A percentile compares a stretch with the other conserved stretches of the same genome.
Evolutionary conservation across 2,797 vertebrate species (phyloP).

Genomic region (Eulemur coronatus): DNA sequence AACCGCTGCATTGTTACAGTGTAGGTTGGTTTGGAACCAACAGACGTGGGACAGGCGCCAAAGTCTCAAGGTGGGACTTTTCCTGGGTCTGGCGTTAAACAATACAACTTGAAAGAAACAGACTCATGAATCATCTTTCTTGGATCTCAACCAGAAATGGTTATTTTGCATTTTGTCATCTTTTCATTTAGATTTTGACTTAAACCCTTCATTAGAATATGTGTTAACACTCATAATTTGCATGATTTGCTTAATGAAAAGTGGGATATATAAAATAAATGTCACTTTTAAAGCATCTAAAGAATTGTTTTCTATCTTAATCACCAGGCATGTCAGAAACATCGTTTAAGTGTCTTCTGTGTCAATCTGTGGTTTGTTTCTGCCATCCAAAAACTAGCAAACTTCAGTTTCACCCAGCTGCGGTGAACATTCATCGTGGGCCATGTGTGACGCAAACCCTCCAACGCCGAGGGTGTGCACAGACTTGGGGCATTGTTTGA

Average conservation of each 20-base stretch:
- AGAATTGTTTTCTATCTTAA: conserved; percentile 38
- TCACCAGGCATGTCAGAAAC: conserved; percentile 54
- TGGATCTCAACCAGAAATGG: neutral
- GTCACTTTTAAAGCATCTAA: conserved; percentile 39
- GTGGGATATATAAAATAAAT: conserved; percentile 4
- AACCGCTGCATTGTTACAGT: neutral
- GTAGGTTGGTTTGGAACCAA: conserved; percentile 21
- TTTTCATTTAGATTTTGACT: conserved; percentile 40
- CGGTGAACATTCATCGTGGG: conserved; percentile 23
- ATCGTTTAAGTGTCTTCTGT: conserved; percentile 28
- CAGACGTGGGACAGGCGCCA: conserved; percentile 43
- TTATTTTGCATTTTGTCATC: conserved; percentile 37
- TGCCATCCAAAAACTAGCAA: conserved; percentile 42
- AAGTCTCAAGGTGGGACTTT: neutral
- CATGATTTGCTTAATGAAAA: conserved; percentile 59
- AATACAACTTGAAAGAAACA: neutral
- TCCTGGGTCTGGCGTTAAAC: neutral
- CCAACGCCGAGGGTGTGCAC: neutral
- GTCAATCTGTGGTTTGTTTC: conserved; percentile 65
- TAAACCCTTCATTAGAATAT: conserved; percentile 45
- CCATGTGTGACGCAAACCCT: conserved; percentile 47
- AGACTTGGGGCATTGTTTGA: neutral
- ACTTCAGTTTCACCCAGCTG: conserved; percentile 44
- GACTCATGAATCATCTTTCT: conserved; percentile 14
- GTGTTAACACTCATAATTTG: conserved; percentile 55